phyloP scores from a whole-genome alignment of 2,797 vertebrate species.

The Nasua narica region DNA sequence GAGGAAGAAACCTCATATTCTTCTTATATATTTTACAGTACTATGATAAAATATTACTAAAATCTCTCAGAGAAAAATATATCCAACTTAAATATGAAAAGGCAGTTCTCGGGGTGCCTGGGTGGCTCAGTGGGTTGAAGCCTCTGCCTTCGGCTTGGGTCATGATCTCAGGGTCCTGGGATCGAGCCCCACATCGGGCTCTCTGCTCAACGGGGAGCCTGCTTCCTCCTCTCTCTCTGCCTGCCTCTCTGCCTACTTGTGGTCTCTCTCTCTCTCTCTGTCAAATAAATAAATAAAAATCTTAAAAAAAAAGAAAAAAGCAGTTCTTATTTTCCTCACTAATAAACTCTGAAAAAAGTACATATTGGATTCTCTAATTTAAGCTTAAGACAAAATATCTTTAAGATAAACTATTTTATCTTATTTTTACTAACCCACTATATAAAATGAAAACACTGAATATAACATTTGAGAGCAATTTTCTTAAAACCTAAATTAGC shows the following conservation, averaged over 20 bases:
- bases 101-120: too few relatives aligned
- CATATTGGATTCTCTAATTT: not conserved
- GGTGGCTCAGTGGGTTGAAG: too few relatives aligned
- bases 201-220: too few relatives aligned
- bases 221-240: too few relatives aligned
- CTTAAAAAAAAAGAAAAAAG: too few relatives aligned
- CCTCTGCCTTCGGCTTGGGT: too few relatives aligned
- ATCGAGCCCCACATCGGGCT: too few relatives aligned
- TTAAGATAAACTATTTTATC: not conserved
- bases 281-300: too few relatives aligned
- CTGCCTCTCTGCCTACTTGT: too few relatives aligned
- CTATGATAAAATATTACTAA: not conserved
- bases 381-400: slow-evolving; percentile 9
- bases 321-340: slow-evolving; percentile 15
- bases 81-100: not conserved
- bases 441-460: not conserved
- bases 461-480: not conserved
- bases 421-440: not conserved
- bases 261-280: too few relatives aligned
- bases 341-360: not conserved
- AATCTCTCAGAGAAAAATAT: not conserved
- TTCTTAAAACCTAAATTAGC: not conserved
- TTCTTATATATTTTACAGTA: not conserved
- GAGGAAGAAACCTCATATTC: not conserved
- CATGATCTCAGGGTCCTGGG: too few relatives aligned